A percentile compares a stretch with the other conserved stretches of the same genome.
Conservation (phyloP, 92 coral and sea anemone genomes). For the Porites evermanni region DNA sequence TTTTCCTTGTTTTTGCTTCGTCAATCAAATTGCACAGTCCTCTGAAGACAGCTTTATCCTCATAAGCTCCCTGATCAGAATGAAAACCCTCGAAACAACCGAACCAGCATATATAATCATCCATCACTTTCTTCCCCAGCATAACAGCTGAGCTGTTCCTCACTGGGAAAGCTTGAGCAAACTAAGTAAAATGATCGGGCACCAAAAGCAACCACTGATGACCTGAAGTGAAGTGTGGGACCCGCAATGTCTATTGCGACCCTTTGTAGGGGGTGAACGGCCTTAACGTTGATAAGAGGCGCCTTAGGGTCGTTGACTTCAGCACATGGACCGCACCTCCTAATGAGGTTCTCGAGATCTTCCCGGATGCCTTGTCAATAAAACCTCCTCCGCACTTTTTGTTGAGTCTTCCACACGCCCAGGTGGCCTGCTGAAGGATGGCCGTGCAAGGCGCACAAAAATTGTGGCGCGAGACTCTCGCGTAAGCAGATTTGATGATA, state of each 20-base stretch:
- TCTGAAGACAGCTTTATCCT: constrained; percentile 36
- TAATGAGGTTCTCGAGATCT: constrained; percentile 32
- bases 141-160: too few relatives aligned
- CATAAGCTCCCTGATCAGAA: constrained; percentile 37
- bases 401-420: constrained; percentile 40
- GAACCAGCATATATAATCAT: constrained; percentile 43
- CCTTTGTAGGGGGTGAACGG: constrained; percentile 57
- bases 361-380: constrained; percentile 45
- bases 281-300: constrained; percentile 30
- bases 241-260: constrained; percentile 57
- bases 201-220: constrained; percentile 67
- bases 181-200: constrained; percentile 61
- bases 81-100: constrained; percentile 49
- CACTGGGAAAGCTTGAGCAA: constrained; percentile 36
- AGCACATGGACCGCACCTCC: constrained; percentile 51
- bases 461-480: constrained; percentile 27
- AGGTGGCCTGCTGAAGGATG: constrained; percentile 61
- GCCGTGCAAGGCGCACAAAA: constrained; percentile 38
- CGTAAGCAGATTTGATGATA: constrained; percentile 39
- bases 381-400: constrained; percentile 41
- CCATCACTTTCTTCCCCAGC: constrained; percentile 43
- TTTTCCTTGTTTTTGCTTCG: constrained; percentile 32
- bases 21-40: constrained; percentile 50
- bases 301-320: constrained; percentile 56
- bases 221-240: constrained; percentile 44